Evolutionary conservation across 1,140 invertebrate species (phyloP).

Genomic region (Aphelenchoides besseyi): DNA sequence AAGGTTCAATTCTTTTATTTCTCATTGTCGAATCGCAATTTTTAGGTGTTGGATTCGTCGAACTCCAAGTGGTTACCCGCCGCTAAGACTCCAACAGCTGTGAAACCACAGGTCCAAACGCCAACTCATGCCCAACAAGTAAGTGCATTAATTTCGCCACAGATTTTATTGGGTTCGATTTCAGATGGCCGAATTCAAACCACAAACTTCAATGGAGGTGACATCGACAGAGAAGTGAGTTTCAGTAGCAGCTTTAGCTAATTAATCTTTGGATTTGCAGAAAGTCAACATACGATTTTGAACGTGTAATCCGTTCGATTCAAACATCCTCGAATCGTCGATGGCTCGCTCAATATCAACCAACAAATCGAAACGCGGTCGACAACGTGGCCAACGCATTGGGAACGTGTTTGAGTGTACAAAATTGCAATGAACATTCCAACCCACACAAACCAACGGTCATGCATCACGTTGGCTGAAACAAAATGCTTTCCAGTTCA

Average conservation of each 20-base stretch:
- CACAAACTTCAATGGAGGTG: not conserved
- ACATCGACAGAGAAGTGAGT: not conserved
- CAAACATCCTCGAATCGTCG: not conserved
- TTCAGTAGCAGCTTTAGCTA: not conserved
- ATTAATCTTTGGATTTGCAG: not conserved
- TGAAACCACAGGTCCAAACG: no score
- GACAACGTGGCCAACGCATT: not conserved
- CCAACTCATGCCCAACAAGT: no score
- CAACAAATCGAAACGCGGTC: not conserved
- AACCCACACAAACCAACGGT: not conserved
- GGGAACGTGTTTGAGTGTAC: not conserved
- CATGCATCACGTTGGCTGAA: not conserved
- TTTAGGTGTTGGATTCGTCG: not conserved
- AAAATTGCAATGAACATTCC: not conserved
- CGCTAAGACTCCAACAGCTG: not conserved
- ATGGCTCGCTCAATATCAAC: not conserved
- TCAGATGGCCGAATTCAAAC: not conserved
- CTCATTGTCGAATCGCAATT: not conserved
- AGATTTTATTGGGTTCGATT: no score
- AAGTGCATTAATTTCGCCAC: no score
- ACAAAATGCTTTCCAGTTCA: no score
- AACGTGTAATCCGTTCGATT: not conserved
- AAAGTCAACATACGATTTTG: not conserved
- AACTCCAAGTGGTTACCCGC: not conserved
- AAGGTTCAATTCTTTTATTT: no score